Conservation (phyloP, 2,888 invertebrate species). For the Torymus aiolomorphi region DNA sequence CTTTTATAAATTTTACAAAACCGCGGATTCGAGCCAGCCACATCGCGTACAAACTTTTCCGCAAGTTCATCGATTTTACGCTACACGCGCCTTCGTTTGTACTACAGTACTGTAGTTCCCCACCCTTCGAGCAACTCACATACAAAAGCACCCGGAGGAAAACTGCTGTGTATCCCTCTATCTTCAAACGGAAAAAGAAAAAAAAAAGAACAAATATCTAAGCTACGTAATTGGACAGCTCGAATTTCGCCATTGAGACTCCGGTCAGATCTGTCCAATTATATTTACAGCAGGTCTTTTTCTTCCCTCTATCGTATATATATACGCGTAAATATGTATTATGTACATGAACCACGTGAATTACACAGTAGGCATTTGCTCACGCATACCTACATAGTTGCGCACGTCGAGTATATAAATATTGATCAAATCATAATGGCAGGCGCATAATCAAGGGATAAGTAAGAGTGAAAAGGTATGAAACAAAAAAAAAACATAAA, state of each 20-base stretch:
- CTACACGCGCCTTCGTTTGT: conserved; percentile 18
- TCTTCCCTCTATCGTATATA: background rate
- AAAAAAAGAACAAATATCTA: background rate
- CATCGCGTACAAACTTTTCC: conserved; percentile 32
- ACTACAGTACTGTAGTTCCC: background rate
- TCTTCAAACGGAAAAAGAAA: background rate
- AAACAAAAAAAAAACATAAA: conserved; percentile 55
- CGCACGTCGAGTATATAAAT: conserved; percentile 29
- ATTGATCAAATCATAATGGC: conserved; percentile 29
- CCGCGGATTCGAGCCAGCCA: background rate
- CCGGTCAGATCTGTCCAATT: conserved; percentile 30
- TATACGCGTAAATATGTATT: background rate
- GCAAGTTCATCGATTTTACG: conserved; percentile 46
- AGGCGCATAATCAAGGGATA: conserved; percentile 46
- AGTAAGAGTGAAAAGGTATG: conserved; percentile 48
- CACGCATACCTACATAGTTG: conserved; percentile 18
- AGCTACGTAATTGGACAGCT: conserved; percentile 35
- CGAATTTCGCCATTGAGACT: background rate
- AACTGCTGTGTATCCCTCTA: conserved; percentile 9
- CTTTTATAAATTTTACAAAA: conserved; percentile 36
- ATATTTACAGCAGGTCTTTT: conserved; percentile 30
- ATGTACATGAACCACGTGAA: conserved; percentile 26
- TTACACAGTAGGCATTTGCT: conserved; percentile 21
- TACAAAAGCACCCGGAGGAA: conserved; percentile 31
- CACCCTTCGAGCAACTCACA: conserved; percentile 26